These are phyloP conservation scores for Podarcis raffonei DNA, from an alignment of 2,113 vertebrate species.

Conservation along the genomic window DNA sequence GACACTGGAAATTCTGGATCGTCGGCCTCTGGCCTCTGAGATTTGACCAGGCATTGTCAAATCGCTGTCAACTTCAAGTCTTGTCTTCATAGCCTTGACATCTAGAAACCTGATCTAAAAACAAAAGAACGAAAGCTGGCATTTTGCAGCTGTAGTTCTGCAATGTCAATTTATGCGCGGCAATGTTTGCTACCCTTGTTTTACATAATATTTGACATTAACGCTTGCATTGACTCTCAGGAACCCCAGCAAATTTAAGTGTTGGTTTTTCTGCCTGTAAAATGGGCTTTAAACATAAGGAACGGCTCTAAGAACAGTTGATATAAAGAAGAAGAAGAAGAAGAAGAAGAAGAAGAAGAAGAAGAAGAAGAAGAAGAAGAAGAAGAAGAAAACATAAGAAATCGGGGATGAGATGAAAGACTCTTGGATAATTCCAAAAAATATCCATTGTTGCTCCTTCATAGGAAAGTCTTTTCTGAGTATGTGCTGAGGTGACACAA, in stretches of 20 bases:
- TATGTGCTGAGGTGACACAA: slow-evolving; percentile 6
- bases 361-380: too few species aligned
- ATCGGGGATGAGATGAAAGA: neutral
- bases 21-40: neutral
- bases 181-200: neutral
- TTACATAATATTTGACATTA: neutral
- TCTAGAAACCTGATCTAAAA: neutral
- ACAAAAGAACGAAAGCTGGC: neutral
- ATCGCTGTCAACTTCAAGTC: neutral
- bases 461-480: neutral
- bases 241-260: neutral
- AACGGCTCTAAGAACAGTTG: neutral
- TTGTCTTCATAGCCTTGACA: neutral
- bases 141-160: neutral
- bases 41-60: neutral
- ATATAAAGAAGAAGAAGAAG: neutral
- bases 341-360: accelerated
- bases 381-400: neutral
- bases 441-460: neutral
- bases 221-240: neutral
- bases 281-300: neutral
- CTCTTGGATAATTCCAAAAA: neutral
- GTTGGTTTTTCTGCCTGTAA: neutral
- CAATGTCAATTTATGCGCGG: neutral
- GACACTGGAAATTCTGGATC: neutral